These are phyloP conservation scores for Pocillopora grandis DNA, from an alignment of 92 coral and sea anemone species.

Conservation along the genomic window DNA sequence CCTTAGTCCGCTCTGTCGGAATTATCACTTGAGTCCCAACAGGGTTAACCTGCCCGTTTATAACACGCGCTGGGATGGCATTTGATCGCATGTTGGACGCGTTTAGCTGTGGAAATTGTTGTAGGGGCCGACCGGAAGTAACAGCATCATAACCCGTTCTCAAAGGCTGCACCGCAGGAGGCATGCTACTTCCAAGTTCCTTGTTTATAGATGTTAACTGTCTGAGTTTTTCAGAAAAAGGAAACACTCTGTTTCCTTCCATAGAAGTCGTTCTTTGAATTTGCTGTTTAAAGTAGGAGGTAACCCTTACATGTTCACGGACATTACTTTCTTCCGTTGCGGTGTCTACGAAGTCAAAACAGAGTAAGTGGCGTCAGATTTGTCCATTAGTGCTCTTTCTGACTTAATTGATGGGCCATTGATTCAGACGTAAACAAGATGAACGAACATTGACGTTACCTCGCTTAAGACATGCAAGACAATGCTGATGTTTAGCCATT, in stretches of 20 bases:
- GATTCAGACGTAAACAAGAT: no score
- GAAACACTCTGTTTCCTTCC: slow-evolving; percentile 32
- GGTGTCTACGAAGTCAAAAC: slow-evolving; percentile 6
- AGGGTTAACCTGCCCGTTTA: slow-evolving; percentile 28
- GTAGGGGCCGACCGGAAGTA: slow-evolving; percentile 6
- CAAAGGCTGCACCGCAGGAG: slow-evolving; percentile 25
- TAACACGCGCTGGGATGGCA: slow-evolving; percentile 15
- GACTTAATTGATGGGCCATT: no score
- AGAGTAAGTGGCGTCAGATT: not conserved
- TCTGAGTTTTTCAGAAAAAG: slow-evolving; percentile 45
- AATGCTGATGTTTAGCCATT: no score
- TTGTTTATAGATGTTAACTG: slow-evolving; percentile 21
- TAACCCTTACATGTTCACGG: slow-evolving; percentile 29
- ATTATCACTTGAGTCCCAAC: not conserved
- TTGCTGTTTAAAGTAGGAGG: slow-evolving; percentile 17
- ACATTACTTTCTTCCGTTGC: not conserved
- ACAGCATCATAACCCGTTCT: slow-evolving; percentile 23
- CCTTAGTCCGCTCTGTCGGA: slow-evolving; percentile 1
- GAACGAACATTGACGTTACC: no score
- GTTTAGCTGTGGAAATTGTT: slow-evolving; percentile 3
- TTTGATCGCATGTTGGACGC: slow-evolving; percentile 1
- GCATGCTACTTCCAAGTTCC: slow-evolving; percentile 16
- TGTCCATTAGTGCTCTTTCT: no score
- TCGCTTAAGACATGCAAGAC: no score
- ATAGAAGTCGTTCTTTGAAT: not conserved